These are phyloP conservation scores for Alaudala cheleensis DNA, from an alignment of 2,113 vertebrate species.

Conservation along the genomic window DNA sequence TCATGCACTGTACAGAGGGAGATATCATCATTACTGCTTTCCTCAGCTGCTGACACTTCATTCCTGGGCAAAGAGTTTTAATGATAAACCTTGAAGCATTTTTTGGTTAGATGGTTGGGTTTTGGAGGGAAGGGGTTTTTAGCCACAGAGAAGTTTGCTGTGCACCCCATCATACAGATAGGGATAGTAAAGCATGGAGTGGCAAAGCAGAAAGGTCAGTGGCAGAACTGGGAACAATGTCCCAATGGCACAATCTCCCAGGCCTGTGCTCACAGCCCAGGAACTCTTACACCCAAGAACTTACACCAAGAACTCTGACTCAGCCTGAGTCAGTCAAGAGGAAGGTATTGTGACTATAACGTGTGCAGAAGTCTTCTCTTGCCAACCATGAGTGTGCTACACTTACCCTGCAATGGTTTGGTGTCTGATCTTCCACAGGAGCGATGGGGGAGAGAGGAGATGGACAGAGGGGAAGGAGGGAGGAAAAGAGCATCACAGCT, in stretches of 20 bases:
- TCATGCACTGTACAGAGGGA: not conserved
- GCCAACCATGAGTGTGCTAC: not conserved
- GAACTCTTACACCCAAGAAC: not conserved
- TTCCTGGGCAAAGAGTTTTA: not conserved
- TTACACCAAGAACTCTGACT: no score
- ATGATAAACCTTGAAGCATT: not conserved
- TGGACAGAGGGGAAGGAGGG: not conserved
- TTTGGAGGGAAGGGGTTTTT: not conserved
- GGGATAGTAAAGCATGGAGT: not conserved
- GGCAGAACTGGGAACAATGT: not conserved
- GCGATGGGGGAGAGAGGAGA: not conserved
- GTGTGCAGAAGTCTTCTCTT: not conserved
- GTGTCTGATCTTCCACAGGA: not conserved
- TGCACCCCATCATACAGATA: not conserved
- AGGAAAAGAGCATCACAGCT: not conserved
- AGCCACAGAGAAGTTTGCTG: not conserved
- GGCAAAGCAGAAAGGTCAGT: not conserved
- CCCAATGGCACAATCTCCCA: not conserved
- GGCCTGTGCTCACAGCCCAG: not conserved
- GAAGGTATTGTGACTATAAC: not conserved
- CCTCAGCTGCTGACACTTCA: not conserved
- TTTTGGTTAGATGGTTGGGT: not conserved
- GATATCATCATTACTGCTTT: not conserved
- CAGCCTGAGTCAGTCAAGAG: not conserved
- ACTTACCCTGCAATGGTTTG: not conserved